These are phyloP conservation scores for Dasyornis broadbenti DNA, from an alignment of 2,113 vertebrate species.

Conservation along the genomic window DNA sequence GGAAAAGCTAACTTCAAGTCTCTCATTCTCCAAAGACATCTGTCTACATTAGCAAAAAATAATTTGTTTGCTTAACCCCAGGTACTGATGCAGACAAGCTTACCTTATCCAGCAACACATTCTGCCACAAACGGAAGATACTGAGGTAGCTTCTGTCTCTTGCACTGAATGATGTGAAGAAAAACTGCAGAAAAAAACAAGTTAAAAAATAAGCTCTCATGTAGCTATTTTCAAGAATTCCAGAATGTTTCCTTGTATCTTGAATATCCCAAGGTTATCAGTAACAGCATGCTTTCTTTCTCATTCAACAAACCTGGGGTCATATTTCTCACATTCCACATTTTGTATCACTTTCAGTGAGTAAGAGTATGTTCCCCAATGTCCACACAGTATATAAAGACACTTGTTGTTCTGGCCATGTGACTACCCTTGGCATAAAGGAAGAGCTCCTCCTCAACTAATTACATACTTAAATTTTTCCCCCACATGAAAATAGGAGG, in stretches of 20 bases:
- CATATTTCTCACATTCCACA: not conserved
- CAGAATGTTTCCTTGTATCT: not conserved
- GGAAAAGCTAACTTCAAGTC: not conserved
- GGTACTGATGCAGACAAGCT: not conserved
- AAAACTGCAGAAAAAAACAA: constrained; percentile 73
- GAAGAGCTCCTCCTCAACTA: not conserved
- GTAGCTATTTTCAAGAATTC: not conserved
- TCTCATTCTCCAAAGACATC: not conserved
- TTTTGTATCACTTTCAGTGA: not conserved
- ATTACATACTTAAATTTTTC: not conserved
- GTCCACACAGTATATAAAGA: not conserved
- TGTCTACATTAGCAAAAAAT: not conserved
- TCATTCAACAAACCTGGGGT: not conserved
- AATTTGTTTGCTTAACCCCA: not conserved
- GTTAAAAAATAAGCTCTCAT: not conserved
- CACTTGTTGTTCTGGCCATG: not conserved
- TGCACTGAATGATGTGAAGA: constrained; percentile 89
- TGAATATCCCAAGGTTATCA: not conserved
- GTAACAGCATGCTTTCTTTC: not conserved
- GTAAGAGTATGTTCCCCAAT: not conserved
- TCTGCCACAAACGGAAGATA: constrained; percentile 93
- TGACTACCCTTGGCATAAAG: not conserved
- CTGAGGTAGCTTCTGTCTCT: constrained; percentile 89
- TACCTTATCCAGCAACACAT: constrained; percentile 87
- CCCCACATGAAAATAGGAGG: not conserved